Percentiles rank a stretch among this genome's conserved stretches.
These are phyloP conservation scores for Nephrotoma guestfalica DNA, from an alignment of 2,888 invertebrate species.

Conservation along the genomic window DNA sequence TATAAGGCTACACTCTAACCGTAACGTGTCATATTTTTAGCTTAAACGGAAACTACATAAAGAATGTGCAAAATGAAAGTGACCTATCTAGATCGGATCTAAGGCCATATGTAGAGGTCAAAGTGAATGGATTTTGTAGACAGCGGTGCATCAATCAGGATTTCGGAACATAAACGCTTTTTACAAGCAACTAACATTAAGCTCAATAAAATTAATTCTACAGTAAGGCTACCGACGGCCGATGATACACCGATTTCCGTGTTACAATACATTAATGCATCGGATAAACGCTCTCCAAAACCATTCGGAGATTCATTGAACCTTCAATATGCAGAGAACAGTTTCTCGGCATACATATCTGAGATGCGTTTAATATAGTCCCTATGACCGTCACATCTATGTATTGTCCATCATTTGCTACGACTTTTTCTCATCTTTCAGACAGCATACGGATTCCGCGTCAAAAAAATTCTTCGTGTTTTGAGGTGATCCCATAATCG, in stretches of 20 bases:
- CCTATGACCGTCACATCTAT: too few species aligned
- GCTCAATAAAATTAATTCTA: neutral
- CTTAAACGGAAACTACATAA: neutral
- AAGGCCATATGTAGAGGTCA: slow-evolving; percentile 6
- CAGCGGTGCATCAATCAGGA: slow-evolving; percentile 7
- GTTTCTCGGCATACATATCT: too few species aligned
- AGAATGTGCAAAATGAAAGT: neutral
- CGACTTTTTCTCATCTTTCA: too few species aligned
- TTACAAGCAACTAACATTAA: neutral
- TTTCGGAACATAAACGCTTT: neutral
- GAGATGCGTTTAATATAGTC: too few species aligned
- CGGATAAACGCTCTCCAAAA: neutral
- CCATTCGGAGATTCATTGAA: neutral
- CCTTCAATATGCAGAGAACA: too few species aligned
- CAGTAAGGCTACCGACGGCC: neutral
- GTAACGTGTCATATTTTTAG: too few species aligned
- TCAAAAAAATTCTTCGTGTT: too few species aligned
- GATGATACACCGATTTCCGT: neutral
- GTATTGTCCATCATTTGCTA: too few species aligned
- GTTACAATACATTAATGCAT: neutral
- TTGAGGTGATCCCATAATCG: too few species aligned
- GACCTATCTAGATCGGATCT: neutral
- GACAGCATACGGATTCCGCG: too few species aligned
- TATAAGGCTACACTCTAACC: too few species aligned
- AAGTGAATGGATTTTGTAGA: slow-evolving; percentile 7